Evolutionary conservation across 2,113 vertebrate species (phyloP).

Genomic region (Hystrix cristata): DNA sequence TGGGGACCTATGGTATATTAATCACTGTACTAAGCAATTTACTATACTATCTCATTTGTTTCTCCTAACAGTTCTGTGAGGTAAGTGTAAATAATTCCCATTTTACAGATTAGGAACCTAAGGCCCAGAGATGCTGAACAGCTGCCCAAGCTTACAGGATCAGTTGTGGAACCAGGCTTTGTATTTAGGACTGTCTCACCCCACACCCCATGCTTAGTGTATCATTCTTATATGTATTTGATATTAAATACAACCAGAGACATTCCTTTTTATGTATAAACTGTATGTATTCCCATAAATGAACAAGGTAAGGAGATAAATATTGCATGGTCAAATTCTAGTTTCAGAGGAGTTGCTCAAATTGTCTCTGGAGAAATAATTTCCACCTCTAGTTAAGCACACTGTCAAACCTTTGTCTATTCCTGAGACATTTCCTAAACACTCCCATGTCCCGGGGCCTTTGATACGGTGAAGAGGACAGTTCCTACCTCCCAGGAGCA

Average conservation of each 20-base stretch:
- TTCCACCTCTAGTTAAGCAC: neutral
- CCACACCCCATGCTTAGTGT: neutral
- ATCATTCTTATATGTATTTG: neutral
- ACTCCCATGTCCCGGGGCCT: neutral
- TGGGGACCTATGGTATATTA: neutral
- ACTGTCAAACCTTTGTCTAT: neutral
- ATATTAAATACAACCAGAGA: conserved; percentile 25
- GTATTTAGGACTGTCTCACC: neutral
- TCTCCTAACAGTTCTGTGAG: neutral
- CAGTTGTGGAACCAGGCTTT: neutral
- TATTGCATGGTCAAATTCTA: neutral
- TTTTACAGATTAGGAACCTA: neutral
- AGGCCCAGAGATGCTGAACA: neutral
- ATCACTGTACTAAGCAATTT: neutral
- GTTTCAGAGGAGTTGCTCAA: neutral
- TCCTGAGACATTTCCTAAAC: neutral
- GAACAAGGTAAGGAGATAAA: neutral
- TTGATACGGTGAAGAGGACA: neutral
- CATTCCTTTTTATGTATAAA: conserved; percentile 9
- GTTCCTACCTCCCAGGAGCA: neutral
- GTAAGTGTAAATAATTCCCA: neutral
- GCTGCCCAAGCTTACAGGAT: neutral
- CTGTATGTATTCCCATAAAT: neutral
- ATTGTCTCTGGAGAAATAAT: conserved; percentile 25
- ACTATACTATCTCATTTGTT: neutral